Evolutionary conservation across 2,113 vertebrate species (phyloP), one percentile per base, ranked within the genome.

Genomic region (Pseudopipra pipra): DNA sequence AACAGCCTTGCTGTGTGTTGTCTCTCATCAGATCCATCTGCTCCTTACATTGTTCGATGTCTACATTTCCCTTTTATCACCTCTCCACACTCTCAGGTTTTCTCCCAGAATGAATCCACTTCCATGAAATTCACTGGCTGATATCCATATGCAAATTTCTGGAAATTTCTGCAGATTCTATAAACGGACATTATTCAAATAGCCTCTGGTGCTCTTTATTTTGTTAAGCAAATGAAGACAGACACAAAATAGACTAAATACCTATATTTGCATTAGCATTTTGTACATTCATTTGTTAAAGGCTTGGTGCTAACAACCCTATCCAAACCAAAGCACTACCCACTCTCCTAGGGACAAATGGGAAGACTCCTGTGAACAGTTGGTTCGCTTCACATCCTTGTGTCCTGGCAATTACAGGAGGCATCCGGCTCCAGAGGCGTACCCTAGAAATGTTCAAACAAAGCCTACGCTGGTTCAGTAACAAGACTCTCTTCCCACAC

Each of bases 251-350:
- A 75, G 47, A 63, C 74, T 35, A 31, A 88, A 61, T 33, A 83
- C 41, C 35, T 85, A 5, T 93, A 97, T 97, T 97, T 97, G 92
- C 94, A 89, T 96, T 61, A 82, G 66, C 24, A 31, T 89, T 96
- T 93, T 95, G 72, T 65, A 86, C 56, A 43, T 86, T 93, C 44
- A 87, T 92, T 89, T 92, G 78, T 72, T 76, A 93, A 85, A 87
- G 33, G 37, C 24, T 58, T 27, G 12, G n/a, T 54, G 25, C 56
- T 49, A 66, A 52, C 54, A 62, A 52, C 54, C 31, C 30, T 31
- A 46, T 66, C 82, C 46, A 55, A 91, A 76, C 37, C 46, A 80
- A 93, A 93, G 55, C 67, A 46, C 37, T 70, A 35, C n/a, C 19
- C 24, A 14, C 14, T 83, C 14, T 75, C 51, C 15, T 16, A 28